phyloP scores from a whole-genome alignment of 1,140 invertebrate genomes.

The Aphelinus certus region DNA sequence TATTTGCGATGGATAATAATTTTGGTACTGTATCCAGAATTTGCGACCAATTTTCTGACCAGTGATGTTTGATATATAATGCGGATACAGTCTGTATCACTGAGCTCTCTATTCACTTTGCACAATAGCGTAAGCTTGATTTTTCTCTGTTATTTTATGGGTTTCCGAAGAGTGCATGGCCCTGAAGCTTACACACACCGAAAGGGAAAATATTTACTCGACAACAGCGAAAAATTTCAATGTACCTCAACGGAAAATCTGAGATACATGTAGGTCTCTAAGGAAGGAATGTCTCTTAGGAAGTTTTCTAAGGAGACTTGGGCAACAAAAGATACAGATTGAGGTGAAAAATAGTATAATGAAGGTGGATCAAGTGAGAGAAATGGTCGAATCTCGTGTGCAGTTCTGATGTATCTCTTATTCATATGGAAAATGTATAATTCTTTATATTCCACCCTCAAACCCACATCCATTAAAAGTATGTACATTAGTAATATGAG shows the following conservation, averaged over 20 bases:
- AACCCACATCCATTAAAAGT: too few species aligned
- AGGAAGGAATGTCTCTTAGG: too few species aligned
- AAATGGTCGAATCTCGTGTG: background rate
- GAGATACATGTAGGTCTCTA: background rate
- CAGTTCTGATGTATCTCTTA: too few species aligned
- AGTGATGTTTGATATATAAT: too few species aligned
- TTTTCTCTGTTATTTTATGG: conserved; percentile 1
- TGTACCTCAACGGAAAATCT: background rate
- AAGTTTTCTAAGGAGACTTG: conserved; percentile 26
- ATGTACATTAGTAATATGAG: too few species aligned
- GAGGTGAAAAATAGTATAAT: background rate
- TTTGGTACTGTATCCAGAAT: too few species aligned
- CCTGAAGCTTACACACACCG: background rate
- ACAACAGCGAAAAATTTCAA: background rate
- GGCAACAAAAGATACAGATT: background rate
- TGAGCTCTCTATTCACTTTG: background rate
- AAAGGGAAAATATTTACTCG: conserved; percentile 11
- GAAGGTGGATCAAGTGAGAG: background rate
- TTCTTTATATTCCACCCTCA: too few species aligned
- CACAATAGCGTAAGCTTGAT: conserved; percentile 9
- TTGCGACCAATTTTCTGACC: too few species aligned
- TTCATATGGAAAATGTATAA: too few species aligned
- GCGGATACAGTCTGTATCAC: too few species aligned
- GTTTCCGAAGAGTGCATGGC: background rate
- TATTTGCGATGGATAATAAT: too few species aligned